Evolutionary conservation across 2,113 vertebrate genomes (phyloP), one percentile per base, ranked within the genome.

Genomic region (Tamias sibiricus): DNA sequence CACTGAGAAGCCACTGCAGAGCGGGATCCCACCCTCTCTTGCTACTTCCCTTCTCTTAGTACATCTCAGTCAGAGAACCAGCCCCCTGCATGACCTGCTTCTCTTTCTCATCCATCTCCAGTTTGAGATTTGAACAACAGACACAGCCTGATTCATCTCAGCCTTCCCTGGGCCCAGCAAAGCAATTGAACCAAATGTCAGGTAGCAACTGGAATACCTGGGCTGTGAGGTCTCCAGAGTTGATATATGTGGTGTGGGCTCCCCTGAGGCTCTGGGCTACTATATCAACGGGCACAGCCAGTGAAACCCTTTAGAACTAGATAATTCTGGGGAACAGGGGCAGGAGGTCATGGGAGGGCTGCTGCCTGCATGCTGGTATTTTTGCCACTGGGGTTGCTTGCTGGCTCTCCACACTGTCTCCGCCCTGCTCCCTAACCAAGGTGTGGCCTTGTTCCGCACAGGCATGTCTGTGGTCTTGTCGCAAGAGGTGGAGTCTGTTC

Each of bases 401-500:
- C 86, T 93, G 85, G 52, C 1, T 95, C 6, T 82, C 82, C 76
- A 62, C 47, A 24, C 52, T 35, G 6, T 9, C 6, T 20, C 28
- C 40, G 96, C 1, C 76, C 64, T 75, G 90, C 74, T 90, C 75
- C 30, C 93, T 98, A 96, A 98, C 95, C 92, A 42, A 96, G 77
- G 32, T 96, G 74, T 97, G 96, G 76, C 17, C 93, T 95, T 98
- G 76, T 98, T 93, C 94, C 97, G 77, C 42, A 16, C 95, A 99
- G 99, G 99, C 42, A 97, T 99, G 95, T 99, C 99, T 59, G 98
- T 99, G 68, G 99, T 99, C 95, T 97, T 99, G 97, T 99, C 99
- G 17, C 98, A 98, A 96, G 99, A 99, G 98, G 98, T 98, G 90
- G 99, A 99, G 96, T 99, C 99, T 83, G 99, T 99, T 87, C 97